phyloP scores from a whole-genome alignment of 2,797 vertebrate species.

The Betta splendens region DNA sequence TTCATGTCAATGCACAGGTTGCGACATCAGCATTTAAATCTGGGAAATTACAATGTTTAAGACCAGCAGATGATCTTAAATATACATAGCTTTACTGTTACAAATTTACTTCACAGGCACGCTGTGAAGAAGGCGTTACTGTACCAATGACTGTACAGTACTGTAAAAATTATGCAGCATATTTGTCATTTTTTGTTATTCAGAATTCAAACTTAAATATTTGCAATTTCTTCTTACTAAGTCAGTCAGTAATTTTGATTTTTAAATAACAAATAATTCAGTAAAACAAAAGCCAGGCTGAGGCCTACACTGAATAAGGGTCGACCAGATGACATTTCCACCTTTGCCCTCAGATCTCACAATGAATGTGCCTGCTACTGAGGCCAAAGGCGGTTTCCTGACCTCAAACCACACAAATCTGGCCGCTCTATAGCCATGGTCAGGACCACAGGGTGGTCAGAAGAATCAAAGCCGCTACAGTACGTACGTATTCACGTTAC shows the following conservation, averaged over 20 bases:
- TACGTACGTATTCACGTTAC: slow-evolving; percentile 58
- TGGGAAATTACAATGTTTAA: slow-evolving; percentile 5
- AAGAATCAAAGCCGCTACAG: slow-evolving; percentile 34
- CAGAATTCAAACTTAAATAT: too few relatives aligned
- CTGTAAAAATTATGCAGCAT: too few relatives aligned
- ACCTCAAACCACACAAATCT: slow-evolving; percentile 82
- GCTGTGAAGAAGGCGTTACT: too few relatives aligned
- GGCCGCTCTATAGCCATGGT: slow-evolving; percentile 44
- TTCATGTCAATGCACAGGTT: slow-evolving; percentile 50
- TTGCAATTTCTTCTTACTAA: too few relatives aligned
- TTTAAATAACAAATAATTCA: too few relatives aligned
- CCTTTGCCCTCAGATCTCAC: slow-evolving; percentile 56
- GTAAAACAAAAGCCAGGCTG: slow-evolving; percentile 68
- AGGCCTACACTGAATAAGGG: slow-evolving; percentile 72
- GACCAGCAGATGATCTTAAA: neutral
- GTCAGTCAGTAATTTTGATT: slow-evolving; percentile 31
- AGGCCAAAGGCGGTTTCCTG: slow-evolving; percentile 77
- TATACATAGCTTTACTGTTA: too few relatives aligned
- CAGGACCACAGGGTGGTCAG: slow-evolving; percentile 68
- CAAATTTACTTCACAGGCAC: too few relatives aligned
- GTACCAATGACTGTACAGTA: too few relatives aligned
- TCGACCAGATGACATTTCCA: slow-evolving; percentile 54
- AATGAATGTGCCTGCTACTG: slow-evolving; percentile 48
- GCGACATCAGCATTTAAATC: slow-evolving; percentile 32
- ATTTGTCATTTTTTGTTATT: too few relatives aligned